phyloP scores from a whole-genome alignment of 2,113 vertebrate species.

The Cyanoramphus novaezelandiae region DNA sequence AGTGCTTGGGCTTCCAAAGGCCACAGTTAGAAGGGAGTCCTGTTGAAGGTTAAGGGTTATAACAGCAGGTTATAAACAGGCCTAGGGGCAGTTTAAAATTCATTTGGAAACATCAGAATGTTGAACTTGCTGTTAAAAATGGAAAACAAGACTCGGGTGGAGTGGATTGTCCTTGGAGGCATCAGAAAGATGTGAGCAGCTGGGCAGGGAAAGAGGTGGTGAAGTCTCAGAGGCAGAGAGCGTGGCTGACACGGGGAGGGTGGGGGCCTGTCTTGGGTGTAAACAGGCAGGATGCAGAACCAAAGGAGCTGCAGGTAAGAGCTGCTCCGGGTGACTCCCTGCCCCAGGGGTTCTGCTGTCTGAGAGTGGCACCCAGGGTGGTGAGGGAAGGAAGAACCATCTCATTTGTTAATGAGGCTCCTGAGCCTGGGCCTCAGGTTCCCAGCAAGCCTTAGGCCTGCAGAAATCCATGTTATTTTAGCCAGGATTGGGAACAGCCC shows the following conservation, averaged over 20 bases:
- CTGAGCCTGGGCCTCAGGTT: background rate
- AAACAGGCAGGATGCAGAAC: background rate
- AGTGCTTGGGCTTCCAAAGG: background rate
- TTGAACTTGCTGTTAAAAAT: background rate
- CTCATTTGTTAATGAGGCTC: background rate
- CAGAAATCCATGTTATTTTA: background rate
- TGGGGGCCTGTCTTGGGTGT: background rate
- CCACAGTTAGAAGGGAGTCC: background rate
- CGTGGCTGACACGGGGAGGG: background rate
- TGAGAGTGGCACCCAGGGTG: rapidly evolving
- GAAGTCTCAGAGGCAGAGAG: background rate
- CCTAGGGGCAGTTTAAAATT: background rate
- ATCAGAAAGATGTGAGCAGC: background rate
- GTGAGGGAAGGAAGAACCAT: background rate
- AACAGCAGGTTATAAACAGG: background rate
- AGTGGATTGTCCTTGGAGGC: background rate
- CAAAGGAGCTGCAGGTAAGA: background rate
- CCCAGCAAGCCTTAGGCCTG: background rate
- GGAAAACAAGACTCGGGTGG: background rate
- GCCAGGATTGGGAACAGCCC: background rate
- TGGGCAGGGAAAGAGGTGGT: background rate
- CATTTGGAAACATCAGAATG: background rate
- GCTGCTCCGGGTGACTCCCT: background rate
- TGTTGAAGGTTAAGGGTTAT: background rate
- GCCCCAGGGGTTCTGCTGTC: background rate